These are phyloP conservation scores for Lithophane socia DNA, from an alignment of 2,888 invertebrate genomes.

Conservation along the genomic window DNA sequence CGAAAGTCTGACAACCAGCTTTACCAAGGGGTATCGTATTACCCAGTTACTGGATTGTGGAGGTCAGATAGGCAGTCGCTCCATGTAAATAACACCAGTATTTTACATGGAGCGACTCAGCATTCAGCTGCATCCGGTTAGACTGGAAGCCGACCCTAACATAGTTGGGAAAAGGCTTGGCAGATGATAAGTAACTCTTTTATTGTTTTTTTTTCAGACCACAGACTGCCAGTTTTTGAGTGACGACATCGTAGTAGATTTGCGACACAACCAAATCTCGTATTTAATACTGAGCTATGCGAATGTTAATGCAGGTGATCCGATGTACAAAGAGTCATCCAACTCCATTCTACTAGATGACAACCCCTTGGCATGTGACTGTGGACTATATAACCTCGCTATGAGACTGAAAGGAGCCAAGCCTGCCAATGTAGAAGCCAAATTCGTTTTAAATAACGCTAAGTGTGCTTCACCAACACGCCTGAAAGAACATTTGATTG, in stretches of 20 bases:
- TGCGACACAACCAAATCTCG: constrained; percentile 72
- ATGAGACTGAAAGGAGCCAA: neutral
- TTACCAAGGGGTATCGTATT: no score
- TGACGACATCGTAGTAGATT: constrained; percentile 40
- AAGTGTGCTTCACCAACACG: constrained; percentile 40
- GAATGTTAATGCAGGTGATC: neutral
- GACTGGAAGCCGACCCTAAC: no score
- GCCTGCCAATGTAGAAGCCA: neutral
- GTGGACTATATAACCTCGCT: constrained; percentile 65
- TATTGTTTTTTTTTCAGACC: constrained; percentile 41
- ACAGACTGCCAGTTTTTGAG: constrained; percentile 33
- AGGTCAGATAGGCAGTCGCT: no score
- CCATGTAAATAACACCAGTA: no score
- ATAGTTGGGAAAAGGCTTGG: no score
- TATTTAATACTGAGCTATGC: neutral
- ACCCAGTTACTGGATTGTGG: no score
- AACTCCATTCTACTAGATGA: constrained; percentile 64
- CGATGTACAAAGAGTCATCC: neutral
- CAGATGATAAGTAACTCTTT: neutral
- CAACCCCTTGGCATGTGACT: constrained; percentile 76
- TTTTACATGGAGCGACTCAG: no score
- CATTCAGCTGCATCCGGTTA: no score
- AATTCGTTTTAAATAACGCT: constrained; percentile 26
- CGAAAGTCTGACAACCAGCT: no score
- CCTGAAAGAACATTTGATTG: constrained; percentile 17